Conservation (phyloP, 2,797 vertebrate species). For the Darevskia nairensis region DNA sequence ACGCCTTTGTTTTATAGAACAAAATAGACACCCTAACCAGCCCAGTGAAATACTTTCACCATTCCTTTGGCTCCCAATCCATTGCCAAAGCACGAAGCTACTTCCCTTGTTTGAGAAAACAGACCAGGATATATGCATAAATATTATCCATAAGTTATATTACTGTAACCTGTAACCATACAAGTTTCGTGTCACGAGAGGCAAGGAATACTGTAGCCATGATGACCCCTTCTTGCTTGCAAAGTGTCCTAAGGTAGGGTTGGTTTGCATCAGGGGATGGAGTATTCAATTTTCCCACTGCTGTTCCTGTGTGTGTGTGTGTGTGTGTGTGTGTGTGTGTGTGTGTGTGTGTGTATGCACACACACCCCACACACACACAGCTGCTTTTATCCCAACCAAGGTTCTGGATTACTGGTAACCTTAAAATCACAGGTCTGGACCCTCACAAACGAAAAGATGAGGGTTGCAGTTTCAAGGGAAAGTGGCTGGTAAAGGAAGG, state of each 20-base stretch:
- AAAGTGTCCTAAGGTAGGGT: neutral
- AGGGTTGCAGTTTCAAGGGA: neutral
- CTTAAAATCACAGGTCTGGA: neutral
- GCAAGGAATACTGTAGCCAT: neutral
- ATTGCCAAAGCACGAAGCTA: neutral
- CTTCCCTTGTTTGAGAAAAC: constrained; percentile 20
- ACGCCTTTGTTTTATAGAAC: constrained; percentile 33
- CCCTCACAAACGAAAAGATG: too few relatives aligned
- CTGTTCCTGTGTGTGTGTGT: too few relatives aligned
- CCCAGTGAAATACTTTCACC: constrained; percentile 34
- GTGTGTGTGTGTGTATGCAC: too few relatives aligned
- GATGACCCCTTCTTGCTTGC: neutral
- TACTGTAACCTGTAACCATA: neutral
- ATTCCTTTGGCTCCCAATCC: neutral
- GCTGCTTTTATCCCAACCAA: neutral
- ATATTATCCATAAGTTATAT: neutral
- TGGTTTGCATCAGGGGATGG: neutral
- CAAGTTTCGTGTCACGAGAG: neutral
- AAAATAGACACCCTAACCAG: neutral
- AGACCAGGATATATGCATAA: neutral
- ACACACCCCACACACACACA: neutral
- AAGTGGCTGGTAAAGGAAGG: neutral
- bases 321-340: too few relatives aligned
- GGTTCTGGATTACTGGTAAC: neutral
- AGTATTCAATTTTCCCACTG: neutral